These are phyloP conservation scores for Bufotes viridis DNA, from an alignment of 2,797 vertebrate species.

Conservation along the genomic window DNA sequence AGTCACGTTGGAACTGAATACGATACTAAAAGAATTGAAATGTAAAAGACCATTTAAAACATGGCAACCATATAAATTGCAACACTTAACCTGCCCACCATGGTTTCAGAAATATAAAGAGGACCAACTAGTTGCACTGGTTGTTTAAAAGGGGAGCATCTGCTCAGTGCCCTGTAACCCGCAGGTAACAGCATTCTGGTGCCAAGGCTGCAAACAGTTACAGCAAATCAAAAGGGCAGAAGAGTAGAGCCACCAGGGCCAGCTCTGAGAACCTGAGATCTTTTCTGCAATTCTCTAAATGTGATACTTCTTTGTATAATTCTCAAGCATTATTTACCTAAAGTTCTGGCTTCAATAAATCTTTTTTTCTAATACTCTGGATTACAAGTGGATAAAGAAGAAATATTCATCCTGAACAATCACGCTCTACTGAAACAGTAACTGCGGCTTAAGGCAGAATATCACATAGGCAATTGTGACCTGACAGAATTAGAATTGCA, in stretches of 20 bases:
- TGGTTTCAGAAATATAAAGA: not conserved
- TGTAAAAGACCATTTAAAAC: not conserved
- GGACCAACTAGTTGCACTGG: conserved; percentile 14
- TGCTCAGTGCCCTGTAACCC: conserved; percentile 42
- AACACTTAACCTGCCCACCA: not conserved
- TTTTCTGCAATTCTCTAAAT: conserved; percentile 9
- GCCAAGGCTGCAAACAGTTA: not conserved
- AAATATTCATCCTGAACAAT: conserved; percentile 38
- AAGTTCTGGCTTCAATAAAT: conserved; percentile 8
- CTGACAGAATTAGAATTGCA: not conserved
- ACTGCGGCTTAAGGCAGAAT: conserved; percentile 1
- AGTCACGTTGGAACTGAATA: not conserved
- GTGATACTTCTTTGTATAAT: not conserved
- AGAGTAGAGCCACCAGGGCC: not conserved
- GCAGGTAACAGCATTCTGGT: conserved; percentile 44
- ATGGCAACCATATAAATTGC: not conserved
- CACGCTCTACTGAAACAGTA: conserved; percentile 29
- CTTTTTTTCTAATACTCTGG: not conserved
- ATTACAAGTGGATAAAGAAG: conserved; percentile 27
- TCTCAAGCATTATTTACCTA: conserved; percentile 25
- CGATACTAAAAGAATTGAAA: not conserved
- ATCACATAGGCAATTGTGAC: not conserved
- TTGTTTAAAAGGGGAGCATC: conserved; percentile 36
- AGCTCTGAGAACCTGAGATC: not conserved
- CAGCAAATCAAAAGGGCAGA: conserved; percentile 38